Evolutionary conservation across 2,888 invertebrate species (phyloP).

Genomic region (Tridacna crocea): DNA sequence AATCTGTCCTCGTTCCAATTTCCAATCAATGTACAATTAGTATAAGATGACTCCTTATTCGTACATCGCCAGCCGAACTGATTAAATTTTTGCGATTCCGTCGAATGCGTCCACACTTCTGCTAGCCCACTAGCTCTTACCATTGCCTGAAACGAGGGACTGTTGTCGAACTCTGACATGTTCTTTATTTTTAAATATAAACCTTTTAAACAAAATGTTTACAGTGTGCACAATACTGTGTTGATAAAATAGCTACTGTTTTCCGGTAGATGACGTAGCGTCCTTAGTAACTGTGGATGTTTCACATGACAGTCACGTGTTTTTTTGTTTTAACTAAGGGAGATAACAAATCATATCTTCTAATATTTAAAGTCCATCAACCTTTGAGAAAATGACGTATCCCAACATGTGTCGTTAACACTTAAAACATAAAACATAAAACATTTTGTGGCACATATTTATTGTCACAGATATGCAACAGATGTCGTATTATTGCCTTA

Average conservation of each 20-base stretch:
- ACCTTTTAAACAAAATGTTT: slow-evolving; percentile 5
- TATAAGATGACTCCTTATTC: slow-evolving; percentile 78
- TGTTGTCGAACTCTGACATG: slow-evolving; percentile 64
- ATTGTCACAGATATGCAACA: no score
- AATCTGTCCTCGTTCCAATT: slow-evolving; percentile 82
- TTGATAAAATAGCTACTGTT: slow-evolving; percentile 13
- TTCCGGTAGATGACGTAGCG: slow-evolving; percentile 62
- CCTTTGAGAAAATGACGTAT: no score
- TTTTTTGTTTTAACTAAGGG: slow-evolving; percentile 23
- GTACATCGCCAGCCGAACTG: slow-evolving; percentile 82
- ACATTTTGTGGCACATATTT: no score
- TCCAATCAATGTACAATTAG: slow-evolving; percentile 77
- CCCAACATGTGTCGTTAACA: no score
- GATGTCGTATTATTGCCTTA: no score
- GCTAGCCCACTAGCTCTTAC: slow-evolving; percentile 76
- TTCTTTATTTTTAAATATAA: slow-evolving; percentile 1
- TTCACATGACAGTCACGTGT: slow-evolving; percentile 53
- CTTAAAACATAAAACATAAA: no score
- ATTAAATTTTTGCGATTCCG: slow-evolving; percentile 74
- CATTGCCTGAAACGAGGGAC: slow-evolving; percentile 76
- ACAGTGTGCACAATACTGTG: not conserved
- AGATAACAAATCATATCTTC: not conserved
- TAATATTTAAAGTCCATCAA: no score
- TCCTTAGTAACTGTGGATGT: slow-evolving; percentile 50
- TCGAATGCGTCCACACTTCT: slow-evolving; percentile 79